These are phyloP conservation scores for Trissoscelio sp. DNA, from an alignment of 2,888 invertebrate species.

Conservation along the genomic window DNA sequence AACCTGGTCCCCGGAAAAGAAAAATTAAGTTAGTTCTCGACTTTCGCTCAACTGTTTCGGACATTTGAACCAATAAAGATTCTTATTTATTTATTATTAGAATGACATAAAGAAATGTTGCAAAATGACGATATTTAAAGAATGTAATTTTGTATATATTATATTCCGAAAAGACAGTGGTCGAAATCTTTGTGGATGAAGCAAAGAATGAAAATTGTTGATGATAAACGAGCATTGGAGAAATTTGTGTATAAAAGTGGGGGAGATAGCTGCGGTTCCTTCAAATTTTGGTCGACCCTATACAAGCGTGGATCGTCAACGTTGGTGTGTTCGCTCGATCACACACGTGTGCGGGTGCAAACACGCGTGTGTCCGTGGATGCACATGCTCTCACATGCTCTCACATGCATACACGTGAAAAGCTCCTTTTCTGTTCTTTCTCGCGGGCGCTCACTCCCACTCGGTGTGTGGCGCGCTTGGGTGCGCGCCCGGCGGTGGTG, in stretches of 20 bases:
- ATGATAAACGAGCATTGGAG: too few species aligned
- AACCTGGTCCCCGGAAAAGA: too few species aligned
- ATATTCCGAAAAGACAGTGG: too few species aligned
- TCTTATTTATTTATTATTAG: too few species aligned
- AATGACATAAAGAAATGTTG: too few species aligned
- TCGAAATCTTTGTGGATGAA: too few species aligned
- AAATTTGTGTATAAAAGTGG: not conserved
- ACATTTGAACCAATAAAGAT: too few species aligned
- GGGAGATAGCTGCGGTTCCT: not conserved
- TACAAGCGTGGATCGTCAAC: not conserved
- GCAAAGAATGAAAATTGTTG: too few species aligned
- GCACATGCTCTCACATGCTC: conserved; percentile 49
- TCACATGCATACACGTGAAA: conserved; percentile 29
- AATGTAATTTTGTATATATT: too few species aligned
- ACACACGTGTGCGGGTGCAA: conserved; percentile 40
- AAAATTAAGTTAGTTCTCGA: too few species aligned
- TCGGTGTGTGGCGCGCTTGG: conserved; percentile 46
- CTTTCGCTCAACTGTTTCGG: too few species aligned
- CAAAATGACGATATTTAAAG: too few species aligned
- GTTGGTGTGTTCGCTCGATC: conserved; percentile 39
- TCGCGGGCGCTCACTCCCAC: conserved; percentile 53
- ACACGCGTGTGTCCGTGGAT: conserved; percentile 45
- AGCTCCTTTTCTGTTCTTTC: conserved; percentile 57
- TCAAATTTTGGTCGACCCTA: conserved; percentile 19
- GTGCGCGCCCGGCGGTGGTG: conserved; percentile 58